Conservation (phyloP, 2,113 vertebrate genomes). For the Sander vitreus region DNA sequence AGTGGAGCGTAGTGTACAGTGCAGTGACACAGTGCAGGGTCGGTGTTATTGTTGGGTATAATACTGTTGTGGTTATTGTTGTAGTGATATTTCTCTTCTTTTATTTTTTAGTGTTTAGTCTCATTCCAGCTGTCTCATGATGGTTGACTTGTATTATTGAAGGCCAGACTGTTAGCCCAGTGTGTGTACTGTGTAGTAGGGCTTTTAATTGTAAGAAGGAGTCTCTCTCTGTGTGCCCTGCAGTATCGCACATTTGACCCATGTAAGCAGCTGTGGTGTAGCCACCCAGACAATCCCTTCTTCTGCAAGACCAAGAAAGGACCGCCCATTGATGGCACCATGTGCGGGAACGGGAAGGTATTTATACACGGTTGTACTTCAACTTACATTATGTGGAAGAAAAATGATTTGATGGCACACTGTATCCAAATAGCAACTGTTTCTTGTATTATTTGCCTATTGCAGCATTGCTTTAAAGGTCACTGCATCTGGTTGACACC, state of each 20-base stretch:
- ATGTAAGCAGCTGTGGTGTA: slow-evolving; percentile 98
- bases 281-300: slow-evolving; percentile 97
- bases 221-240: slow-evolving; percentile 66
- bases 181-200: background rate
- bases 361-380: background rate
- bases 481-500: slow-evolving; percentile 97
- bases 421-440: slow-evolving; percentile 2
- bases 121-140: slow-evolving; percentile 57
- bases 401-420: background rate
- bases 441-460: slow-evolving; percentile 33
- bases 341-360: slow-evolving; percentile 96
- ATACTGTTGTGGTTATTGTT: slow-evolving; percentile 62
- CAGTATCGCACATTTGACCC: slow-evolving; percentile 98
- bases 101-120: slow-evolving; percentile 58
- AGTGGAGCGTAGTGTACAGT: slow-evolving; percentile 71
- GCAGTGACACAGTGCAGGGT: slow-evolving; percentile 64
- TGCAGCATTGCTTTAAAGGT: slow-evolving; percentile 97
- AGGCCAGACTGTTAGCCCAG: slow-evolving; percentile 25
- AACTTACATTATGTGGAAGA: background rate
- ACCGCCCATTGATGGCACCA: slow-evolving; percentile 96
- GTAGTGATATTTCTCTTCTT: slow-evolving; percentile 67
- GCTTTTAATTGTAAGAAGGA: slow-evolving; percentile 40
- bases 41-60: slow-evolving; percentile 61
- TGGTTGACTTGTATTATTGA: slow-evolving; percentile 30
- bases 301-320: slow-evolving; percentile 99